Evolutionary conservation across 1,140 invertebrate genomes (phyloP), one percentile per base, ranked within the genome.

Genomic region (Zaprionus davidi): DNA sequence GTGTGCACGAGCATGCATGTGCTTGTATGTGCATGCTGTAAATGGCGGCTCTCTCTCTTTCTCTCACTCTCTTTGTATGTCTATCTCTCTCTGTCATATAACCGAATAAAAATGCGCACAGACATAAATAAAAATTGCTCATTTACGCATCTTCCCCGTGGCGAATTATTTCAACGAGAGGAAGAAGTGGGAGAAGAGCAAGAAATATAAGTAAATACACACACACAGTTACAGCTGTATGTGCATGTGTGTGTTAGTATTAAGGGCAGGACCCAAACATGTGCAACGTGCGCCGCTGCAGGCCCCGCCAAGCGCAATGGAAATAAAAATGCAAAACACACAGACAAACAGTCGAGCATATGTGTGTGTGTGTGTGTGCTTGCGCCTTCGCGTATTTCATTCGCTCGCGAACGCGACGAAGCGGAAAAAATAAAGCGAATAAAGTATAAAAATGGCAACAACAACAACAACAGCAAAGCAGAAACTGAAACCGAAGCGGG

Each of bases 381-480:
- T 58, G 53, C 69, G 77, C 71, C 72, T 68, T 85, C 82, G 86
- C 85, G 76, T 57, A 90, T 90, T 90, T 90, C 85, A 90, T 90
- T 90, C 85, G 85, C 81, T 90, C 86, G 79, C 81, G 64, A 65
- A 90, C 57, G 85, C 85, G 86, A 79, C 86, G 86, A 82, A 90
- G 85, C 85, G 85, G 86, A 90, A 90, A 90, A 90, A 90, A 90
- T 88, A 90, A 88, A 90, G 85, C 85, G 85, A 88, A 88, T 90
- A 90, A 88, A 90, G 90, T 88, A 88, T 90, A 90, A 84, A 88
- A 84, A 88, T 88, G 84, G 78, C 85, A 85, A 85, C 72, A 90
- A 85, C 72, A 84, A 90, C 84, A 90, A 90, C 84, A 90, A 79
- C 71, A 76, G 79, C 60, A 80, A 82, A 62, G 68, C 63, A 73